Evolutionary conservation across 2,888 invertebrate genomes (phyloP).

Genomic region (Nomada lathburiana): DNA sequence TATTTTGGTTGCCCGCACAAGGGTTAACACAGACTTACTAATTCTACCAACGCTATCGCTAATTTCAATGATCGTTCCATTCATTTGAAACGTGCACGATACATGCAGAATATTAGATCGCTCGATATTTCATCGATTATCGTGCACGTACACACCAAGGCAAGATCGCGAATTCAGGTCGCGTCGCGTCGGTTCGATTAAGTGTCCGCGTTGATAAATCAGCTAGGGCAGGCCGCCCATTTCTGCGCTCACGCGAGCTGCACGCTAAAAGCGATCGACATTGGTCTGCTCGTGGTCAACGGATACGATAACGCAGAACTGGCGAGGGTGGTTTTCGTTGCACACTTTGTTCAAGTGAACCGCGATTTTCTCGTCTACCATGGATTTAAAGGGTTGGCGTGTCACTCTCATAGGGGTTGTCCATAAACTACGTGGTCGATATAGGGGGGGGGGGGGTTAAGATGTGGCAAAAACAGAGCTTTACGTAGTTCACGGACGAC

Average conservation of each 20-base stretch:
- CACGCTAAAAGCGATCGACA: slow-evolving; percentile 22
- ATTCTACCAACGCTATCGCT: not conserved
- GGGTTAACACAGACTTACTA: too few species aligned
- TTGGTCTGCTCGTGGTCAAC: slow-evolving; percentile 11
- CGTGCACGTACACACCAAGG: not conserved
- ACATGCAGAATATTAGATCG: slow-evolving; percentile 1
- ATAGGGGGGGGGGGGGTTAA: too few species aligned
- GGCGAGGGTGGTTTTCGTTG: not conserved
- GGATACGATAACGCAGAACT: not conserved
- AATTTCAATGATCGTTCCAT: not conserved
- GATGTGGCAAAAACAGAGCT: too few species aligned
- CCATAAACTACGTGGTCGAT: too few species aligned
- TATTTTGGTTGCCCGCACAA: too few species aligned
- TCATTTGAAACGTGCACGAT: too few species aligned
- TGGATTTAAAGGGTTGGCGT: too few species aligned
- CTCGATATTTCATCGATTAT: slow-evolving; percentile 17
- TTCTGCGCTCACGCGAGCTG: slow-evolving; percentile 53
- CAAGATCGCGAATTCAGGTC: slow-evolving; percentile 32
- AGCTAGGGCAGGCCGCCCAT: slow-evolving; percentile 37
- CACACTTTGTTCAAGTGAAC: not conserved
- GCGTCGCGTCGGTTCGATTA: slow-evolving; percentile 40
- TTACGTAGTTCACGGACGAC: too few species aligned
- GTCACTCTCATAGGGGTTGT: too few species aligned
- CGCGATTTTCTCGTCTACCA: not conserved
- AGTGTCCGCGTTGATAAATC: slow-evolving; percentile 60